Base-by-base conservation (phyloP, 2,113 vertebrate genomes). In the Proteles cristata region DNA sequence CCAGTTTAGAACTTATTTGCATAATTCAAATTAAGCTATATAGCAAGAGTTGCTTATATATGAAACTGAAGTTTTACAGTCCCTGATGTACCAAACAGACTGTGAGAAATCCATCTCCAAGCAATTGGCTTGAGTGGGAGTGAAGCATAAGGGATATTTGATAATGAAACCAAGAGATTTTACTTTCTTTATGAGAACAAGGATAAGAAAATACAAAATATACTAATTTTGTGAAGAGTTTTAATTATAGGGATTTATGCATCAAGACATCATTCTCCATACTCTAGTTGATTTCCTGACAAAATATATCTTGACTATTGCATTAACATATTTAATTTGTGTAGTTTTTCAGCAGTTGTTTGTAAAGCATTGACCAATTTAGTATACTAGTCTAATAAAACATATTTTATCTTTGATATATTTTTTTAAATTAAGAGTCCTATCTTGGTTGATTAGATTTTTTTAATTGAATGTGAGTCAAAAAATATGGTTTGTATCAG, bases 1-100 rank as follows among this genome's bases (percentile, higher is more conserved):
- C 58, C 23, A 76, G 88, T 88, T 90, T 71, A 35, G 76, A 88
- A 43, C 25, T 88, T 65, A 96, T 93, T 88, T 96, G 35, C 92
- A 95, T 97, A 88, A 93, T 77, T 96, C 73, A 93, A 93, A 94
- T 89, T 81, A 84, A 86, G 53, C 61, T 53, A 2, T 79, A 33
- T 33, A 90, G 73, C 15, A 25, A 74, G 66, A 90, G 61, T 92
- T n/a, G 10, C 79, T 82, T 90, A 63, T 83, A 7, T n/a, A 28
- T 11, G 61, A 89, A 86, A 55, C 45, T 50, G 45, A 93, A 53
- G 9, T 86, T 92, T 69, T n/a, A 5, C 21, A 58, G 82, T 76
- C 77, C 71, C 50, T 33, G 7, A 86, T 81, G 65, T 2, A 53
- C 79, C 17, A 69, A 71, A 15, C 4, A 23, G 23, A 14, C 53